Percentiles rank a stretch among this genome's conserved stretches.
These are phyloP conservation scores for Agapornis canus DNA, from an alignment of 2,797 vertebrate species.

Conservation along the genomic window DNA sequence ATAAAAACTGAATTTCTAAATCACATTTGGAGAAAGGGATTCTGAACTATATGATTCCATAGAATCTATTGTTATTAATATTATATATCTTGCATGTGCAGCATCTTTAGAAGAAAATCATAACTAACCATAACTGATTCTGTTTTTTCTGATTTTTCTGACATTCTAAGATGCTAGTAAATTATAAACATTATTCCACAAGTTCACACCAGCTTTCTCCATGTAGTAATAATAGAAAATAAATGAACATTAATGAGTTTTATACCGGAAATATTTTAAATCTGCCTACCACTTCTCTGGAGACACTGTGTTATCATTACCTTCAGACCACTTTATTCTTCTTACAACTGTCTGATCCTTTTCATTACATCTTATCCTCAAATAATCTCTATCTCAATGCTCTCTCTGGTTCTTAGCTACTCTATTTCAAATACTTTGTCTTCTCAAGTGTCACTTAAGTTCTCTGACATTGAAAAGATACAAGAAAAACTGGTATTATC, in stretches of 20 bases:
- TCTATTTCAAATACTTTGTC: background rate
- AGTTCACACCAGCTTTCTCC: background rate
- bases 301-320: fast-evolving
- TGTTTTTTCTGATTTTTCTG: background rate
- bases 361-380: background rate
- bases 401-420: background rate
- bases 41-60: background rate
- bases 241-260: background rate
- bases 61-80: background rate
- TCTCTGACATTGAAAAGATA: background rate
- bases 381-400: background rate
- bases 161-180: background rate
- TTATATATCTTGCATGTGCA: background rate
- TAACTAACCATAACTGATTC: background rate
- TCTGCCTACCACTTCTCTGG: background rate
- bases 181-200: background rate
- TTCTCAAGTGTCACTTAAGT: background rate
- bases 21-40: background rate
- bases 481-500: background rate
- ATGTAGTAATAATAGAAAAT: background rate
- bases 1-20: background rate
- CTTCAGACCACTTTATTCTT: background rate
- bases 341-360: background rate
- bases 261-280: background rate
- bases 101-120: background rate